phyloP scores from a whole-genome alignment of 1,140 invertebrate species.

The Cotesia chilonis region DNA sequence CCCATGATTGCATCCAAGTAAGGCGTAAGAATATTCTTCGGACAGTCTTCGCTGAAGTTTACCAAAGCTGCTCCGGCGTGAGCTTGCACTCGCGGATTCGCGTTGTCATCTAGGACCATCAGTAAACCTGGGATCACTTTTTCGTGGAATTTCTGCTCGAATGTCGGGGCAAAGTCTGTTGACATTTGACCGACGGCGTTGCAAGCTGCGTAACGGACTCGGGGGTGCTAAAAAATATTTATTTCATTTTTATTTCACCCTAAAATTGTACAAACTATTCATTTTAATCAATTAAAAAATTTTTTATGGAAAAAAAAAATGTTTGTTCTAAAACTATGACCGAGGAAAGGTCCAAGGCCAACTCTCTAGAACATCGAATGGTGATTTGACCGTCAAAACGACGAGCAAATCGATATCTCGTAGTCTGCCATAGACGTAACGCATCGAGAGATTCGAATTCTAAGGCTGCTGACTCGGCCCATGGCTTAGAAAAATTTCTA shows the following conservation, averaged over 20 bases:
- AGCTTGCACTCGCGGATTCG: slow-evolving; percentile 92
- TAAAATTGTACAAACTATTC: too few species aligned
- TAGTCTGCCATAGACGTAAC: slow-evolving; percentile 57
- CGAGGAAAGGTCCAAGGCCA: neutral
- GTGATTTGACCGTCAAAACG: slow-evolving; percentile 49
- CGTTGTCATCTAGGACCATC: slow-evolving; percentile 89
- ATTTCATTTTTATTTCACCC: slow-evolving; percentile 1
- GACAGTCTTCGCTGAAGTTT: slow-evolving; percentile 99
- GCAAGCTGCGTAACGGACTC: slow-evolving; percentile 96
- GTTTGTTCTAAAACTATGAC: neutral
- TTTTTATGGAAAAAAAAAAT: neutral
- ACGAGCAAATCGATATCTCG: slow-evolving; percentile 43
- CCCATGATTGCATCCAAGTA: slow-evolving; percentile 92
- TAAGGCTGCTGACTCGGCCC: slow-evolving; percentile 49
- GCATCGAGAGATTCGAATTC: slow-evolving; percentile 43
- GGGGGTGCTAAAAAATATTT: slow-evolving; percentile 75
- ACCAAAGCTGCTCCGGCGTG: slow-evolving; percentile 94
- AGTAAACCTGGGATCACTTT: slow-evolving; percentile 92
- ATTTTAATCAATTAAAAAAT: neutral
- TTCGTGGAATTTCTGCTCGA: slow-evolving; percentile 98
- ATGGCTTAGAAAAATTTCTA: slow-evolving; percentile 38
- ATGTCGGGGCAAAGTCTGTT: slow-evolving; percentile 95
- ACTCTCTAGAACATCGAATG: slow-evolving; percentile 1
- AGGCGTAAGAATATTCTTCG: slow-evolving; percentile 89
- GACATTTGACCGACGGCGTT: slow-evolving; percentile 99